Evolutionary conservation across 2,888 invertebrate genomes (phyloP).

Genomic region (Euspilapteryx auroguttella): DNA sequence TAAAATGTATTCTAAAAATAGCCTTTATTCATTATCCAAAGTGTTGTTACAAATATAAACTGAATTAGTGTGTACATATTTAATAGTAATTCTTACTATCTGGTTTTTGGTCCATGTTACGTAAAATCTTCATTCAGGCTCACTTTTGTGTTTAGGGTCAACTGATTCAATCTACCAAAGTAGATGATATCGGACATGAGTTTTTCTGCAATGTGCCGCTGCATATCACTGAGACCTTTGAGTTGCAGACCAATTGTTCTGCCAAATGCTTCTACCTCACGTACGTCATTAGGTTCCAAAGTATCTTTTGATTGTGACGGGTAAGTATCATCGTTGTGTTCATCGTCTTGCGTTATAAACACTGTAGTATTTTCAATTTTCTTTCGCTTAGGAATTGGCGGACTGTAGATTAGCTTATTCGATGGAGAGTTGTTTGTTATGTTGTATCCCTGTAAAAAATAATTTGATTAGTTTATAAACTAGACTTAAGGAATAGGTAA

Average conservation of each 20-base stretch:
- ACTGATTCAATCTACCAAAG: constrained; percentile 15
- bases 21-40: too few species aligned
- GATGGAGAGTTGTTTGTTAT: too few species aligned
- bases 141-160: constrained; percentile 10
- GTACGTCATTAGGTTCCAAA: neutral
- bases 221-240: constrained; percentile 12
- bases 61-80: too few species aligned
- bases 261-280: constrained; percentile 12
- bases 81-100: too few species aligned
- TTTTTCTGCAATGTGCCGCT: constrained; percentile 19
- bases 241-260: constrained; percentile 15
- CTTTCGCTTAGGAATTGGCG: neutral
- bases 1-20: too few species aligned
- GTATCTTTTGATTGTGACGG: too few species aligned
- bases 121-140: too few species aligned
- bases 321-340: neutral
- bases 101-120: too few species aligned
- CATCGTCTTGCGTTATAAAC: neutral
- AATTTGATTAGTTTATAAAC: too few species aligned
- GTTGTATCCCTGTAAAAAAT: too few species aligned
- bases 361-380: neutral
- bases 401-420: neutral
- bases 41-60: too few species aligned
- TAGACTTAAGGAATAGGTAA: too few species aligned
- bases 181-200: constrained; percentile 21